Conservation (phyloP, 1,140 invertebrate genomes). For the Diploscapter pachys region DNA sequence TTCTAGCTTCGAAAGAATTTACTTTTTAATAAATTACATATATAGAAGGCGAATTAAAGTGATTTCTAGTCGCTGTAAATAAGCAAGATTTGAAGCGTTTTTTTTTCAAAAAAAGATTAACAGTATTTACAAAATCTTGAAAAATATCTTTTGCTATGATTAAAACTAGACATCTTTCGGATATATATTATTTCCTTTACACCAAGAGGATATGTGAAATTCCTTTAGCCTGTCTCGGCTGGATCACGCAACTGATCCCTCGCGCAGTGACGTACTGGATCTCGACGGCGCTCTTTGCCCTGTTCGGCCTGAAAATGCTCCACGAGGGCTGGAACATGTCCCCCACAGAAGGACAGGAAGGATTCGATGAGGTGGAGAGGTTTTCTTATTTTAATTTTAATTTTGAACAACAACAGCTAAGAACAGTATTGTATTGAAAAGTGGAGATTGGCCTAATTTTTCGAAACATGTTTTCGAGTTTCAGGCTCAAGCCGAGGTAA, state of each 20-base stretch:
- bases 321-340: conserved; percentile 93
- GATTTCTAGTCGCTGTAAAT: no score
- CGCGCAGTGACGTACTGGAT: conserved; percentile 87
- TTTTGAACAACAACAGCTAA: no score
- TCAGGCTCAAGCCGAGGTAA: conserved; percentile 23
- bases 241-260: conserved; percentile 73
- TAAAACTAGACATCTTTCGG: background rate
- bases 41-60: no score
- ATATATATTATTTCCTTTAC: conserved; percentile 28
- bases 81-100: no score
- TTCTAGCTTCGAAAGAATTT: background rate
- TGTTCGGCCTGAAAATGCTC: conserved; percentile 99
- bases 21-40: background rate
- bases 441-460: no score
- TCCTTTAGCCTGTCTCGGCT: conserved; percentile 73
- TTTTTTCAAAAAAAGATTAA: background rate
- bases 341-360: conserved; percentile 86
- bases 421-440: no score
- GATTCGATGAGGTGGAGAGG: conserved; percentile 74
- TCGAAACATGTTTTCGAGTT: no score
- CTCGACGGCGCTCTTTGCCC: conserved; percentile 86
- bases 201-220: no score
- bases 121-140: background rate
- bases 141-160: background rate
- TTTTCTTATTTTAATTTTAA: no score